A percentile compares a stretch with the other conserved stretches of the same genome.
Evolutionary conservation across 2,888 invertebrate genomes (phyloP).

Genomic region (Brachypalpus laphriformis): DNA sequence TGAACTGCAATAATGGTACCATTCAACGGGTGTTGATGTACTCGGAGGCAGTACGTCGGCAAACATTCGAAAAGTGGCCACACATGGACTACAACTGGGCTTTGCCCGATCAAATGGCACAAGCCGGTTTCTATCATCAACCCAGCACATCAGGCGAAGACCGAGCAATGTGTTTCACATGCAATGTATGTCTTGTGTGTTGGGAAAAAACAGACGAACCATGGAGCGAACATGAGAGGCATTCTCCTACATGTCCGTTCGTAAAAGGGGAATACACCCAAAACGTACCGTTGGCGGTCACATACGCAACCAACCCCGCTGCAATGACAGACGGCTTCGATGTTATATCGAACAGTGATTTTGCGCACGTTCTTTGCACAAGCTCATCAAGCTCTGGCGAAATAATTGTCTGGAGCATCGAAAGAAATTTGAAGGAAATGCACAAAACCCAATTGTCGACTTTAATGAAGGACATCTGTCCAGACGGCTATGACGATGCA

Average conservation of each 20-base stretch:
- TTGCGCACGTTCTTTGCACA: slow-evolving; percentile 85
- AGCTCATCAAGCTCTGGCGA: slow-evolving; percentile 85
- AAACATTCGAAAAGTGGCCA: slow-evolving; percentile 97
- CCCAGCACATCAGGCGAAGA: slow-evolving; percentile 95
- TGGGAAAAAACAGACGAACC: slow-evolving; percentile 99
- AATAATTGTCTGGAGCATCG: slow-evolving; percentile 93
- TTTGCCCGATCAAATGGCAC: slow-evolving; percentile 97
- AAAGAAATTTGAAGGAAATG: slow-evolving; percentile 89
- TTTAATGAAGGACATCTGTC: slow-evolving; percentile 79
- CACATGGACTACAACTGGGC: slow-evolving; percentile 99
- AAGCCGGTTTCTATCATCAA: slow-evolving; percentile 98
- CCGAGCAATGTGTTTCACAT: slow-evolving; percentile 97
- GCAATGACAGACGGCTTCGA: slow-evolving; percentile 84
- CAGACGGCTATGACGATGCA: slow-evolving; percentile 80
- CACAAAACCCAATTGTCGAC: slow-evolving; percentile 84
- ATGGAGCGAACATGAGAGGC: slow-evolving; percentile 98
- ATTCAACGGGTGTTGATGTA: slow-evolving; percentile 89
- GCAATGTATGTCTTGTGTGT: slow-evolving; percentile 96
- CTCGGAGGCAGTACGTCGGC: slow-evolving; percentile 94
- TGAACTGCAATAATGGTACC: slow-evolving; percentile 81
- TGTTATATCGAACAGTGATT: slow-evolving; percentile 86
- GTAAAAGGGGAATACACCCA: slow-evolving; percentile 97
- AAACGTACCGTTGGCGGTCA: slow-evolving; percentile 95
- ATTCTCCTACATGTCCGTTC: slow-evolving; percentile 96
- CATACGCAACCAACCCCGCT: slow-evolving; percentile 92